Evolutionary conservation across 2,888 invertebrate genomes (phyloP), one percentile per base, ranked within the genome.

Genomic region (Eumerus sabulonum): DNA sequence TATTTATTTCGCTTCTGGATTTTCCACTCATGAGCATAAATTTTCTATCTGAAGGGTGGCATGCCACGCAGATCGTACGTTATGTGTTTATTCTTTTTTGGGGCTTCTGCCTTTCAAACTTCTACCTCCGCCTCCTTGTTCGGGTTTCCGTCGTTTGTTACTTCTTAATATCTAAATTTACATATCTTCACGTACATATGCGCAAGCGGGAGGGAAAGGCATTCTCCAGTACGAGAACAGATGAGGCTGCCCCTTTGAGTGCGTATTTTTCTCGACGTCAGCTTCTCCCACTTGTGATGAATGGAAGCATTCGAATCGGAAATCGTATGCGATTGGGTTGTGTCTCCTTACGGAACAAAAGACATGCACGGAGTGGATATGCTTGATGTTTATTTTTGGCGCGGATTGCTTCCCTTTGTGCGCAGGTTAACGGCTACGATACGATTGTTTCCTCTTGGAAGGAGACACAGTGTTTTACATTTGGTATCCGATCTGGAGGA

Each of bases 31-130:
- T 74, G 74, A 74, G 74, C 68, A 74, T 79, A 79, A 74, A 79
- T 79, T 74, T 79, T 64, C 74, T 68, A 74, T 79, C 74, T 79
- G 79, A 79, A 79, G 79, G 79, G 79, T 77, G 72, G 54, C 73
- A 66, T 54, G 38, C 27, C 51, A 60, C 59, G 64, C 66, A 68
- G 66, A 62, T 67, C 57, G 62, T 63, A 60, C 53, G 63, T 68
- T 59, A 57, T 57, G 51, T 45, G 54, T 56, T 60, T 48, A 44
- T 66, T 76, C 47, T 70, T 62, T 60, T 67, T 59, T 42, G 42
- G 42, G 19, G 47, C 2, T 27, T 27, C 27, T 27, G 27, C 27
- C 7, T 27, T 27, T 27, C 27, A 27, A 38, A 67, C 56, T 48
- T 51, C 45, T 16, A 59, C 44, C 68, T 45, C 53, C 53, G 18